Conservation (phyloP, 2,797 vertebrate species). For the Malacoraja senta region DNA sequence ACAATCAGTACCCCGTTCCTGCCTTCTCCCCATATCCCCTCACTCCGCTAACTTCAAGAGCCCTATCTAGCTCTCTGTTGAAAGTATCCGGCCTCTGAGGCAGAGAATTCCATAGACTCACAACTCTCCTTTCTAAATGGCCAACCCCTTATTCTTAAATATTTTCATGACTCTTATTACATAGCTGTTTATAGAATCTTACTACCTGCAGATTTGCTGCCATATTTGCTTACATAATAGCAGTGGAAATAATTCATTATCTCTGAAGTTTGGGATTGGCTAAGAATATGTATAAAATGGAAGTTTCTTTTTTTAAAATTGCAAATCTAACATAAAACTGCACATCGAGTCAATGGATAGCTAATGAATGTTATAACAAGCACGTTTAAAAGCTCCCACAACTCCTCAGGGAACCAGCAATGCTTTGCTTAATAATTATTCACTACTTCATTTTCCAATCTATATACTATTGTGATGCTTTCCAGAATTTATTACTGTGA, state of each 20-base stretch:
- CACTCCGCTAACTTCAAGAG: no score
- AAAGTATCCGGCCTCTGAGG: no score
- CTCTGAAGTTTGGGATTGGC: background rate
- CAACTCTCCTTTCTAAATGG: no score
- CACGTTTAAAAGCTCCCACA: background rate
- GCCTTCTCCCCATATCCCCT: no score
- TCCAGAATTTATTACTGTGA: slow-evolving; percentile 27
- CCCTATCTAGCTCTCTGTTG: no score
- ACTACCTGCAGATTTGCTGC: background rate
- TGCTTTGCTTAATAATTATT: slow-evolving; percentile 27
- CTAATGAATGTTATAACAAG: background rate
- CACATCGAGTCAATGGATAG: background rate
- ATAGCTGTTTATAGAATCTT: background rate
- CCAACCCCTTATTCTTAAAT: no score
- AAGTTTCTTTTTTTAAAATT: background rate
- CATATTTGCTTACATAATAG: background rate
- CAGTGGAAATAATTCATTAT: background rate
- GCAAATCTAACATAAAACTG: background rate
- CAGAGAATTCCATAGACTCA: no score
- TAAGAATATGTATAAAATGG: background rate
- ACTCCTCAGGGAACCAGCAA: background rate
- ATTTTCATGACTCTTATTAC: background rate
- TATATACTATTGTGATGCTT: slow-evolving; percentile 12
- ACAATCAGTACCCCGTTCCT: no score
- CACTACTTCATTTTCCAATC: slow-evolving; percentile 17